Evolutionary conservation across 2,797 vertebrate species (phyloP).

Genomic region (Liasis olivaceus): DNA sequence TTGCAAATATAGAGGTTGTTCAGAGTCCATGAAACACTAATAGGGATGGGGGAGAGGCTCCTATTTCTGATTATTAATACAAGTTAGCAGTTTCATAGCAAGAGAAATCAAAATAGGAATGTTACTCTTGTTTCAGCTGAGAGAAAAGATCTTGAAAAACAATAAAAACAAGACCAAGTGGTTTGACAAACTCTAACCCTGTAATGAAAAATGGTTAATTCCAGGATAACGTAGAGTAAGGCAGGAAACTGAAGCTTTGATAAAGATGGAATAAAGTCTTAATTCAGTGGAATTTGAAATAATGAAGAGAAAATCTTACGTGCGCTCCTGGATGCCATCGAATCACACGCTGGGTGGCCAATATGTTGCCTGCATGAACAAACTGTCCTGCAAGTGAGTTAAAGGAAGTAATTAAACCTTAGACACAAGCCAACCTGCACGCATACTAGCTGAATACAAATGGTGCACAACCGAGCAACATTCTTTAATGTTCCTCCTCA

Average conservation of each 20-base stretch:
- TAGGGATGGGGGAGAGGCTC: neutral
- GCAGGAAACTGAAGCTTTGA: neutral
- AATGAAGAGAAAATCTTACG: conserved; percentile 72
- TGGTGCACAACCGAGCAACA: neutral
- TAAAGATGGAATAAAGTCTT: neutral
- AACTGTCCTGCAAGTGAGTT: conserved; percentile 80
- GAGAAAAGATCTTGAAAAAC: neutral
- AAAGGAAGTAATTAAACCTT: neutral
- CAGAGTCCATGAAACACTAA: neutral
- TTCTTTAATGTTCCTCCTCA: conserved; percentile 27
- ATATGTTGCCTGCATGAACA: conserved; percentile 91
- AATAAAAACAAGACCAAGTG: neutral
- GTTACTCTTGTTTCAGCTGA: neutral
- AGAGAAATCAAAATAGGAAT: neutral
- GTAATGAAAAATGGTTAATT: neutral
- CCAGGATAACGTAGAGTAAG: neutral
- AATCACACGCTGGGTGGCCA: conserved; percentile 87
- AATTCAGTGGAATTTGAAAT: neutral
- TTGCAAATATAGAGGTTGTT: neutral
- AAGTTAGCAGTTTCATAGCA: neutral
- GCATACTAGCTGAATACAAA: neutral
- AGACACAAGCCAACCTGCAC: neutral
- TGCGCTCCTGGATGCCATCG: conserved; percentile 94
- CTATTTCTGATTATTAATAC: neutral
- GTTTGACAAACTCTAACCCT: neutral